Evolutionary conservation across 1,140 invertebrate genomes (phyloP), one percentile per base, ranked within the genome.

Genomic region (Eriosoma lanigerum): DNA sequence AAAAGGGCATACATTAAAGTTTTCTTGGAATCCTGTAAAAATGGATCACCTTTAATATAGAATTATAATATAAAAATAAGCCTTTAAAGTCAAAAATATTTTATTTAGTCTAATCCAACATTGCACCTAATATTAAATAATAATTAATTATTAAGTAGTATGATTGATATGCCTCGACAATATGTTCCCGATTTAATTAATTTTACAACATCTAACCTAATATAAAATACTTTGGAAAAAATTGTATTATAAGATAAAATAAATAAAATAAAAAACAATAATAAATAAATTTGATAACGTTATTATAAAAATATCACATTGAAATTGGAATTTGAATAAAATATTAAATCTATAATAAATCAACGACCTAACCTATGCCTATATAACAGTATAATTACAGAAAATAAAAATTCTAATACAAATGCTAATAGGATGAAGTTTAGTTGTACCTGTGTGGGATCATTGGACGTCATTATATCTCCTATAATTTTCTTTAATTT

Each of bases 371-470:
- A 12, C 10, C 75, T 78, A 21, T 26, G 56, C 24, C 75, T 78
- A 48, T 21, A 78, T 13, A 78, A 19, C 3, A 62, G 38, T 48
- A 78, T 46, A 60, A 38, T 46, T 19, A 78, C 9, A 46, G 75
- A 78, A 78, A 78, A 78, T 78, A 78, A 46, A 58, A 78, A 24
- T 9, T 78, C 75, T 46, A 78, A 62, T 26, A 62, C 38, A 78
- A 60, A 78, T 24, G 75, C 75, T 78, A 78, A 46, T 60, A 78
- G n/a, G 21, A 78, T 78, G 54, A 78, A 78, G 75, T 78, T 60
- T 62, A 78, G 75, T 60, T 78, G 75, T 78, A 78, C 75, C 75
- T 78, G 75, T 26, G 75, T 78, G 19, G 75, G 75, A 78, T 78
- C 75, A 78, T 62, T 78, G 21, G 75, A 78, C 4, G 54, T 29